Percentiles rank a stretch among this genome's conserved stretches.
Conservation (phyloP, 2,888 invertebrate species). For the Alloplasta piceator region DNA sequence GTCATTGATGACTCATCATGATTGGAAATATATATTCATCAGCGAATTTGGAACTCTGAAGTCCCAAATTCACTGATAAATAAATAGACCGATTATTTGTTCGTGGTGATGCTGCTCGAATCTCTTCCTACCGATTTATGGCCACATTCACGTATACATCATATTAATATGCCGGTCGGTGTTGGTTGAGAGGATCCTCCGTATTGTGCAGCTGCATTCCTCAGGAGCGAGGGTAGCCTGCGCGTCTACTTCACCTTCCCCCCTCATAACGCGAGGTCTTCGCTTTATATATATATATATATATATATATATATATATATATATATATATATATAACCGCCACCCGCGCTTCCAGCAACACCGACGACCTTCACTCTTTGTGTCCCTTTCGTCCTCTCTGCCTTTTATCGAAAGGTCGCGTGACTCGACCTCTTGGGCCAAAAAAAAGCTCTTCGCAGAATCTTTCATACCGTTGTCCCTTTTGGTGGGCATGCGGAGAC, state of each 20-base stretch:
- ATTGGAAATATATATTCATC: too few relatives aligned
- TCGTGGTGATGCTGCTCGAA: conserved; percentile 25
- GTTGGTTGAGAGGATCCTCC: conserved; percentile 68
- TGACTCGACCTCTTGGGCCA: conserved; percentile 47
- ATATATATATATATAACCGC: neutral
- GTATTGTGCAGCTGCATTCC: conserved; percentile 71
- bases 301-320: too few relatives aligned
- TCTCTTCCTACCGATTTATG: conserved; percentile 60
- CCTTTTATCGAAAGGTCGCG: conserved; percentile 56
- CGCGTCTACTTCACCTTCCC: conserved; percentile 31
- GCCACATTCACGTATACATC: conserved; percentile 64
- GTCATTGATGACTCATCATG: too few relatives aligned
- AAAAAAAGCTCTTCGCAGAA: conserved; percentile 44
- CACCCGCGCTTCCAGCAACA: conserved; percentile 53
- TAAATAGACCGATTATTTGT: conserved; percentile 3
- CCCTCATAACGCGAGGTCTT: neutral
- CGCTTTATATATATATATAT: conserved; percentile 38
- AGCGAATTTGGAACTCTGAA: too few relatives aligned
- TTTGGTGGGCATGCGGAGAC: too few relatives aligned
- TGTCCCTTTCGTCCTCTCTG: conserved; percentile 44
- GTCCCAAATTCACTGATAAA: neutral
- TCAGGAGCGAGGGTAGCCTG: conserved; percentile 53
- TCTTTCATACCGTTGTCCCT: conserved; percentile 5
- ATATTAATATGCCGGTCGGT: conserved; percentile 58
- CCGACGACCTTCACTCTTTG: conserved; percentile 61